Conservation (phyloP, 2,797 vertebrate species). For the Erpetoichthys calabaricus region DNA sequence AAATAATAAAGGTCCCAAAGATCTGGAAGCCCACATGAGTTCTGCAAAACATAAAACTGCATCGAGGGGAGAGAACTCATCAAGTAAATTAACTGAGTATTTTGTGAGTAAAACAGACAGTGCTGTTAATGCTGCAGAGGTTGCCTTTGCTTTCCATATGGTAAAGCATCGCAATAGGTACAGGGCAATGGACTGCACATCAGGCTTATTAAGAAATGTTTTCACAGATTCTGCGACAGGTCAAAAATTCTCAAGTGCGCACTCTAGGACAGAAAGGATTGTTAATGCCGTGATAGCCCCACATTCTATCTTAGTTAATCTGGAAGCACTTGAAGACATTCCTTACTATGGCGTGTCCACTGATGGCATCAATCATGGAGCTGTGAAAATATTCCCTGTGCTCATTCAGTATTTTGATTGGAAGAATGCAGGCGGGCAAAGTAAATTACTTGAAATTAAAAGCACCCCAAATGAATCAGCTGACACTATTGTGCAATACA, state of each 20-base stretch:
- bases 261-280: conserved; percentile 5
- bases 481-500: background rate
- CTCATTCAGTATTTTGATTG: conserved; percentile 50
- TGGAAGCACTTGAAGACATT: conserved; percentile 36
- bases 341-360: conserved; percentile 36
- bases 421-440: conserved; percentile 44
- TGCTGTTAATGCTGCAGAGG: too few species aligned
- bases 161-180: too few species aligned
- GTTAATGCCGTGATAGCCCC: conserved; percentile 13
- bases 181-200: too few species aligned
- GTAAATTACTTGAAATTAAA: conserved; percentile 44
- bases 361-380: conserved; percentile 53
- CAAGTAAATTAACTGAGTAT: too few species aligned
- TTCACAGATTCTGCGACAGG: background rate
- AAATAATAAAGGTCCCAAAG: too few species aligned
- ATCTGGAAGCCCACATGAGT: too few species aligned
- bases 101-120: too few species aligned
- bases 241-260: conserved; percentile 3
- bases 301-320: conserved; percentile 15
- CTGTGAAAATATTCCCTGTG: conserved; percentile 53
- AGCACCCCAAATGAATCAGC: conserved; percentile 22
- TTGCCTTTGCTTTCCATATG: too few species aligned
- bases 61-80: too few species aligned
- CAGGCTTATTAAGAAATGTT: too few species aligned
- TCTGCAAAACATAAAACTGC: too few species aligned